phyloP scores from a whole-genome alignment of 1,140 invertebrate genomes.

The Mamestra configurata region DNA sequence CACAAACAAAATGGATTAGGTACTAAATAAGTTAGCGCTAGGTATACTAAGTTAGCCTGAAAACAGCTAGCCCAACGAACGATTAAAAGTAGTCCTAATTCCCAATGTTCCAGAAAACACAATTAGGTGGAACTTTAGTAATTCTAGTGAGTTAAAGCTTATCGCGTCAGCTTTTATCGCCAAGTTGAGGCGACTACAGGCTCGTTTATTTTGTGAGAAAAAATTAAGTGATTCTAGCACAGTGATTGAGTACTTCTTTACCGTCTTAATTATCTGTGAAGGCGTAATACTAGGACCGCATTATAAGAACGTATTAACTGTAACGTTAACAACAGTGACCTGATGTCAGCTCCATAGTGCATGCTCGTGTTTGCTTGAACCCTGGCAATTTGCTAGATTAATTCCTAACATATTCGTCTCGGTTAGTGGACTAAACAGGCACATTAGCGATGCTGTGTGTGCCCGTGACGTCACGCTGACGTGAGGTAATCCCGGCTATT shows the following conservation, averaged over 20 bases:
- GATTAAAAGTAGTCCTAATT: not conserved
- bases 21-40: not conserved
- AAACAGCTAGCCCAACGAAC: not conserved
- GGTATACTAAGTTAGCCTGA: not conserved
- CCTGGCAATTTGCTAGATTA: slow-evolving; percentile 18
- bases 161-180: not conserved
- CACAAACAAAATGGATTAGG: not conserved
- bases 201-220: too few relatives aligned
- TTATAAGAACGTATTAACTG: not conserved
- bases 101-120: slow-evolving; percentile 2
- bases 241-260: not conserved
- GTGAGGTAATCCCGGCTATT: slow-evolving; percentile 30
- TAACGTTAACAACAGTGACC: not conserved
- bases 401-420: slow-evolving; percentile 18
- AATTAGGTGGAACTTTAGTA: not conserved
- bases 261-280: too few relatives aligned
- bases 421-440: slow-evolving; percentile 14
- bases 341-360: not conserved
- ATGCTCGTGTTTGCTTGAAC: not conserved
- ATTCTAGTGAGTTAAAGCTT: not conserved
- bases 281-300: not conserved
- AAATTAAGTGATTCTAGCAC: too few relatives aligned
- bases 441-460: slow-evolving; percentile 26
- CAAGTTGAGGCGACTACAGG: not conserved
- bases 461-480: slow-evolving; percentile 33